A percentile compares a stretch with the other conserved stretches of the same genome.
phyloP scores from a whole-genome alignment of 2,797 vertebrate species.

The Microhierax caerulescens region DNA sequence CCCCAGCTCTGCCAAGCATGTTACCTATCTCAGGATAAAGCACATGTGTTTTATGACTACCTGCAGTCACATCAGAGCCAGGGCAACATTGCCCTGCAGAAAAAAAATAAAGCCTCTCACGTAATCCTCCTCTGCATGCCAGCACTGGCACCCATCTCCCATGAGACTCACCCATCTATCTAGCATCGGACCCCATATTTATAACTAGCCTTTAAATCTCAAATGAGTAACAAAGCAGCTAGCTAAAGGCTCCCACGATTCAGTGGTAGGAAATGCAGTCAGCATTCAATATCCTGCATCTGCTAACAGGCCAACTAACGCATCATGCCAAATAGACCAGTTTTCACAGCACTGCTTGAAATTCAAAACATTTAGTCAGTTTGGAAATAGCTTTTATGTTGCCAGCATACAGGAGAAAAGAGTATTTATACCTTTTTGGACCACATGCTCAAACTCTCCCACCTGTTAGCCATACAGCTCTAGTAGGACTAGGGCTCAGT shows the following conservation, averaged over 20 bases:
- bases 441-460: background rate
- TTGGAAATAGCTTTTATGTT: too few species aligned
- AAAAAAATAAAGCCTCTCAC: background rate
- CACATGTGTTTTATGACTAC: background rate
- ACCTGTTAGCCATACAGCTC: background rate
- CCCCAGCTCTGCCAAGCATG: background rate
- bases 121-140: background rate
- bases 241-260: background rate
- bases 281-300: background rate
- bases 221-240: background rate
- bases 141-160: background rate
- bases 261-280: background rate
- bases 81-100: background rate
- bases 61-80: background rate
- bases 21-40: background rate
- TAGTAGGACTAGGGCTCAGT: background rate
- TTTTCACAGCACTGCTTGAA: background rate
- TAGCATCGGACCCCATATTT: background rate
- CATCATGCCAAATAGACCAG: background rate
- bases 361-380: background rate
- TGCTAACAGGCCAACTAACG: background rate
- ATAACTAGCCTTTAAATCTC: conserved; percentile 4
- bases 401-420: background rate
- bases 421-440: background rate
- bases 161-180: background rate